Base-by-base conservation (phyloP, 1,140 invertebrate species). In the Papilio machaon region DNA sequence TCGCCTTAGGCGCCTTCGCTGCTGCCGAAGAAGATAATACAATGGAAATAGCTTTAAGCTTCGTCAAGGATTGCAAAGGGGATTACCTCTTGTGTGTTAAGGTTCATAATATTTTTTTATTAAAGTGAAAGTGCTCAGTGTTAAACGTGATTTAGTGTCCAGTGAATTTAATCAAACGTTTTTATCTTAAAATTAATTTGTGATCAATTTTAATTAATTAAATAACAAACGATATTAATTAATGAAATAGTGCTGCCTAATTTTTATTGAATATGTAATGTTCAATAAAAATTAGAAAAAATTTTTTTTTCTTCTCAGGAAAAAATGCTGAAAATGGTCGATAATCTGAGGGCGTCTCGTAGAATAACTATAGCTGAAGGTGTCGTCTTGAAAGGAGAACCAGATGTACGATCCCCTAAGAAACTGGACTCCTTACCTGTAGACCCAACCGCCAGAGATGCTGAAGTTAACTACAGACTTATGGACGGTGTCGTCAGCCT, bases 21-120 rank as follows among this genome's bases (percentile, higher is more conserved):
- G 81, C 79, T 3, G 89, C 90, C 2, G 89, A 92, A 43, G 90
- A 92, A 17, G 93, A 94, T 60, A 92, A 90, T 23, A 88, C 91
- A 3, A 80, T 94, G 84, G 91, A 94, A 74, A 89, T 87, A 3
- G 93, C 91, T 3, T 85, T 94, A 30, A 91, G 86, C 79, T 92
- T 94, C 86, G 84, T 94, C 38, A 91, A 92, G 90, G 93, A 92
- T 84, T 94, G 93, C 88, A 85, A 88, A 81, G 91, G 89, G 77
- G 91, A 94, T 81, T 92, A 93, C 85, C 82, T 90, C 43, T 73
- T 90, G 70, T 94, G 93, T 93, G 92, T 93, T 83, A 94, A 94
- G 93, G 93, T 94, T 83, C 82, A 88, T 93, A 91, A 83, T 87
- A 88, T 89, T 88, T 86, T 86, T 43, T 64, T 89, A 87, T 84